Evolutionary conservation across 1,140 invertebrate species (phyloP).

Genomic region (Drosophila pseudoananassae): DNA sequence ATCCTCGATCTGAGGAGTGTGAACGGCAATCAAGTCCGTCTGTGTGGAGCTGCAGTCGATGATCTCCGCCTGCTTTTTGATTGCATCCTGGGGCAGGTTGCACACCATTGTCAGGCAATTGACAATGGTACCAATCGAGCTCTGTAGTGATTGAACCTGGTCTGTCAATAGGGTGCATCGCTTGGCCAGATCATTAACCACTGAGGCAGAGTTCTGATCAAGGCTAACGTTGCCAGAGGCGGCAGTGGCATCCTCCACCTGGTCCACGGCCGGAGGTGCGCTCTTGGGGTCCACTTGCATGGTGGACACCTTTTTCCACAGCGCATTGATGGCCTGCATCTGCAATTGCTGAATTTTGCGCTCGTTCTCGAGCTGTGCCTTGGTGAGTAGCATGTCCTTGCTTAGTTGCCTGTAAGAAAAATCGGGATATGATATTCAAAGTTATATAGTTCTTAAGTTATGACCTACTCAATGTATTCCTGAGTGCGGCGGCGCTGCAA

Average conservation of each 20-base stretch:
- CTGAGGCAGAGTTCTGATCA: slow-evolving; percentile 75
- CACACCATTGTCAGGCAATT: slow-evolving; percentile 87
- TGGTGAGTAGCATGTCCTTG: slow-evolving; percentile 92
- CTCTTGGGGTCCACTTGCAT: slow-evolving; percentile 85
- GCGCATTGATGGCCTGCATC: slow-evolving; percentile 94
- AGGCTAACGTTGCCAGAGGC: slow-evolving; percentile 51
- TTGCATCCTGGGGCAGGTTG: slow-evolving; percentile 84
- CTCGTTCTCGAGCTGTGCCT: slow-evolving; percentile 92
- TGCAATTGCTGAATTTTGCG: slow-evolving; percentile 93
- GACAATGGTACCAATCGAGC: slow-evolving; percentile 90
- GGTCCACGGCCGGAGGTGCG: background rate
- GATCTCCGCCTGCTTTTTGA: slow-evolving; percentile 64
- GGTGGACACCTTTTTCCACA: slow-evolving; percentile 94
- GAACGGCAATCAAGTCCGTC: slow-evolving; percentile 91
- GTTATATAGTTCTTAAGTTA: background rate
- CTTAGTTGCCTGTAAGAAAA: slow-evolving; percentile 87
- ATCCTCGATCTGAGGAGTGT: slow-evolving; percentile 87
- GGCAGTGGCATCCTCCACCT: slow-evolving; percentile 29
- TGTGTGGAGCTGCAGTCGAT: slow-evolving; percentile 88
- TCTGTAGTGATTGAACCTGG: slow-evolving; percentile 90
- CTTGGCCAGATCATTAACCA: slow-evolving; percentile 85
- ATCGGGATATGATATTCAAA: background rate
- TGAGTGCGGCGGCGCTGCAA: slow-evolving; percentile 92
- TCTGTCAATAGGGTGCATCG: slow-evolving; percentile 85
- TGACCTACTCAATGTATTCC: slow-evolving; percentile 92